Conservation (phyloP, 2,888 invertebrate species). For the Danaus chrysippus region DNA sequence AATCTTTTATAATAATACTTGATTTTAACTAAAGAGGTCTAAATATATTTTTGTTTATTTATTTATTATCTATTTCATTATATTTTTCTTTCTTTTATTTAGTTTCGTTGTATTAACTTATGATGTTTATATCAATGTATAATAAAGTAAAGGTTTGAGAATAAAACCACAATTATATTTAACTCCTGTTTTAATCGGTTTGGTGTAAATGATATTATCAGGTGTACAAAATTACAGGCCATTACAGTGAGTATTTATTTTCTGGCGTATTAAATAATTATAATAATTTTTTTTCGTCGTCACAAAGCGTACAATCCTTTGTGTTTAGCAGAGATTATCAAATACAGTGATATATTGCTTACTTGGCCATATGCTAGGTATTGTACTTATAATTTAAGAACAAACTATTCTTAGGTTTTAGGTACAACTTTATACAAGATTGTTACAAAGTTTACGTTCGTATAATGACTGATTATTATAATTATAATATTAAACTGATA, state of each 20-base stretch:
- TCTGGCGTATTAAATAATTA: slow-evolving; percentile 56
- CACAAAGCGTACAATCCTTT: slow-evolving; percentile 55
- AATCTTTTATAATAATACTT: not conserved
- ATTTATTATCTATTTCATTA: not conserved
- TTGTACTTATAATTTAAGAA: slow-evolving; percentile 55
- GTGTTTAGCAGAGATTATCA: slow-evolving; percentile 52
- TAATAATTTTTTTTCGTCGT: slow-evolving; percentile 42
- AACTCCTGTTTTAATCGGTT: slow-evolving; percentile 67
- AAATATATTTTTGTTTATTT: not conserved
- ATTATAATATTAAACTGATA: slow-evolving; percentile 24
- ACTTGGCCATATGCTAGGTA: slow-evolving; percentile 59
- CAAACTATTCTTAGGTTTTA: slow-evolving; percentile 49
- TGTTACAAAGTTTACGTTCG: slow-evolving; percentile 40
- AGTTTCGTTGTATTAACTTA: not conserved
- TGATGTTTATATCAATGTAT: not conserved
- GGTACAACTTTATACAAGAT: slow-evolving; percentile 50
- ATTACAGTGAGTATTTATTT: slow-evolving; percentile 65
- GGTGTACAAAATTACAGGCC: slow-evolving; percentile 76
- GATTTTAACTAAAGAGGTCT: not conserved
- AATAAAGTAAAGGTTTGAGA: slow-evolving; percentile 22
- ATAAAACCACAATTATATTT: slow-evolving; percentile 55
- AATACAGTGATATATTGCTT: slow-evolving; percentile 60
- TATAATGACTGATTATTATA: slow-evolving; percentile 32
- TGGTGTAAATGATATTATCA: slow-evolving; percentile 72
- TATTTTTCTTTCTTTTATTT: too few relatives aligned